These are phyloP conservation scores for Trichosurus vulpecula DNA, from an alignment of 2,797 vertebrate species.

Conservation along the genomic window DNA sequence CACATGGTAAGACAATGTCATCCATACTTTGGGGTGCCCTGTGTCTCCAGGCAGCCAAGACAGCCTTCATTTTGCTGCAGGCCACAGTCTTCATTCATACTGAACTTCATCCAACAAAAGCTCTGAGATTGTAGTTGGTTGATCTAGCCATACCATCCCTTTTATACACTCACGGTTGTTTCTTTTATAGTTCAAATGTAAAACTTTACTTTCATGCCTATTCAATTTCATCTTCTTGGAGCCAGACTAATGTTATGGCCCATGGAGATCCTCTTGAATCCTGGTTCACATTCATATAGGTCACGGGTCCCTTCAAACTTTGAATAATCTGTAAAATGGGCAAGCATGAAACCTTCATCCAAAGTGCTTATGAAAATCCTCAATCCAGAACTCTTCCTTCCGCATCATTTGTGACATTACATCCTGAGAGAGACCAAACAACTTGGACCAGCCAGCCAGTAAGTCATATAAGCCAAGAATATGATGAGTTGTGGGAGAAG, in stretches of 20 bases:
- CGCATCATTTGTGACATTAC: background rate
- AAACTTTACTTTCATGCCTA: background rate
- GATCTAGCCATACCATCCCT: background rate
- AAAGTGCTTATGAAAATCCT: background rate
- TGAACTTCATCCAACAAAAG: background rate
- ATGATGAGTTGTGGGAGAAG: background rate
- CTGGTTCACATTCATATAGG: background rate
- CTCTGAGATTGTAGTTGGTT: background rate
- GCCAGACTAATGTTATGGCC: background rate
- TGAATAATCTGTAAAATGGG: background rate
- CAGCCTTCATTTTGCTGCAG: background rate
- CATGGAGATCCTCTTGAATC: background rate
- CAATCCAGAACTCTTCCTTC: background rate
- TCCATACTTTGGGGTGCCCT: background rate
- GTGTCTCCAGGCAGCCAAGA: background rate
- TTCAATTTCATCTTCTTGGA: background rate
- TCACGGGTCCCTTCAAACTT: background rate
- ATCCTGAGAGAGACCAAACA: background rate
- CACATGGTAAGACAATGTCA: background rate
- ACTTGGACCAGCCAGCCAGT: background rate
- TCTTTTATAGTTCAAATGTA: background rate
- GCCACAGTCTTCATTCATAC: background rate
- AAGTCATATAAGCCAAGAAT: background rate
- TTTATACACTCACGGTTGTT: background rate
- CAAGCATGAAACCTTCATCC: background rate